Conservation (phyloP, 2,888 invertebrate genomes). For the Cheiracanthium punctorium region DNA sequence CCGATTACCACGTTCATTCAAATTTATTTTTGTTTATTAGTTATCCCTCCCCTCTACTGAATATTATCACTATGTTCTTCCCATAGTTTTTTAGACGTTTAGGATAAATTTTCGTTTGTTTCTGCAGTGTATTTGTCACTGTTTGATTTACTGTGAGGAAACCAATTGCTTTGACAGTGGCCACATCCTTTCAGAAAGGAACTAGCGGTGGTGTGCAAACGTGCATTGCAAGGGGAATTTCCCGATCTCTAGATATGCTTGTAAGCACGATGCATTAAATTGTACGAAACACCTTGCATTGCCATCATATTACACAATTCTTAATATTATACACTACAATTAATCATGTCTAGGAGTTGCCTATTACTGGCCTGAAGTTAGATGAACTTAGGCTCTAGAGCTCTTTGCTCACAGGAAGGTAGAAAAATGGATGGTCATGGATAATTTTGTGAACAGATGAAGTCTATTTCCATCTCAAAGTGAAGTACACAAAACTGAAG, state of each 20-base stretch:
- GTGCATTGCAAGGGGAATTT: not conserved
- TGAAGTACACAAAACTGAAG: too few species aligned
- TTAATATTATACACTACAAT: too few species aligned
- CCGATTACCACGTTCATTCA: too few species aligned
- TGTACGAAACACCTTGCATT: not conserved
- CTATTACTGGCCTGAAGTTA: not conserved
- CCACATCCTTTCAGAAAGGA: not conserved
- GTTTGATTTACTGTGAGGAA: not conserved
- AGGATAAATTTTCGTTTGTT: too few species aligned
- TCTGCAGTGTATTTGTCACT: too few species aligned
- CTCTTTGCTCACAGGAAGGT: not conserved
- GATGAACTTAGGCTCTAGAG: not conserved
- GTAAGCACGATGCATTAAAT: not conserved
- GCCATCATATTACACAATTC: not conserved
- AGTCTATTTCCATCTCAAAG: too few species aligned
- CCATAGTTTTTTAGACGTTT: too few species aligned
- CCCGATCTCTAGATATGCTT: not conserved
- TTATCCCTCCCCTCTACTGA: too few species aligned
- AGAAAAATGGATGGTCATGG: not conserved
- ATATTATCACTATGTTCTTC: too few species aligned
- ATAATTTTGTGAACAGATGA: too few species aligned
- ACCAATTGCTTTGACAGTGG: not conserved
- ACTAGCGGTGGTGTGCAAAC: not conserved
- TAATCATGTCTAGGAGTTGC: not conserved
- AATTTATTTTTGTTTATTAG: too few species aligned